phyloP scores from a whole-genome alignment of 2,797 vertebrate species.

The Chrosomus eos region DNA sequence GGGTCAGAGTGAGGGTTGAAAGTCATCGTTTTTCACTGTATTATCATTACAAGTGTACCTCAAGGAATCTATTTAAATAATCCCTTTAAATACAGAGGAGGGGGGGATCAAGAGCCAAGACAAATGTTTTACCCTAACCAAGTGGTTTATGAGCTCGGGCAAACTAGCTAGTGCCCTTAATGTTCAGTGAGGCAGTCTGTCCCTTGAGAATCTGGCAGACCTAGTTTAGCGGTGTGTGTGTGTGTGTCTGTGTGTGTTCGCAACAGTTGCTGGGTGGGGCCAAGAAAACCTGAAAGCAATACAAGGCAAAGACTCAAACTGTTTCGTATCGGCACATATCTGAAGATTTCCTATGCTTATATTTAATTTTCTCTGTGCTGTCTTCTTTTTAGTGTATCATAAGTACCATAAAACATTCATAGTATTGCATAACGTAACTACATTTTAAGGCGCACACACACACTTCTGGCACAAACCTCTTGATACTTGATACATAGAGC shows the following conservation, averaged over 20 bases:
- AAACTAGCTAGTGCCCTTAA: constrained; percentile 71
- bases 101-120: constrained; percentile 22
- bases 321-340: neutral
- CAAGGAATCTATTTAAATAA: no score
- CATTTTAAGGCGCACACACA: neutral
- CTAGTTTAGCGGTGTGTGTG: constrained; percentile 48
- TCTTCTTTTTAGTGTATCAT: constrained; percentile 8
- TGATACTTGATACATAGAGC: neutral
- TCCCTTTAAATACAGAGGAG: no score
- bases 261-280: constrained; percentile 26
- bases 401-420: constrained; percentile 29
- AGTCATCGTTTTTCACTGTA: no score
- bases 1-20: no score
- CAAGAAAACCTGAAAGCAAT: constrained; percentile 15
- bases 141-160: constrained; percentile 55
- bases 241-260: constrained; percentile 28
- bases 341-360: neutral
- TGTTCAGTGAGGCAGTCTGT: constrained; percentile 67
- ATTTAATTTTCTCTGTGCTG: constrained; percentile 7
- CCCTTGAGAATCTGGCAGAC: constrained; percentile 64
- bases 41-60: no score
- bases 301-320: constrained; percentile 6
- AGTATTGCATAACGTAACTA: constrained; percentile 7
- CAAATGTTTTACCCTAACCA: constrained; percentile 47
- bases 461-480: neutral